Base-by-base conservation (phyloP, 2,888 invertebrate species). In the Lochmaea crataegi region DNA sequence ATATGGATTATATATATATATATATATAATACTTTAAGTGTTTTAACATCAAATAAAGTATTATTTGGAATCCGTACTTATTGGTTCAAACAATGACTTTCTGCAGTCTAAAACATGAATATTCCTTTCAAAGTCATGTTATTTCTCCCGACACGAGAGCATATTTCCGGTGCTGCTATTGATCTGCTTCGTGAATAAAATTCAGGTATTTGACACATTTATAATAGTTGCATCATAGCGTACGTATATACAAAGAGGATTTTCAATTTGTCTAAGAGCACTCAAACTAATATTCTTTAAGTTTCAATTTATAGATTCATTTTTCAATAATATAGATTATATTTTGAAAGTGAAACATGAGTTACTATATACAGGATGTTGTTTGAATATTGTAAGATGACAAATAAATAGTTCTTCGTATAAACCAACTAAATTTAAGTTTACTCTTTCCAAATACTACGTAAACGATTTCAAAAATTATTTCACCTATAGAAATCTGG, bases 241-340 rank as follows among this genome's bases (percentile, higher is more conserved):
- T 51, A 51, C 14, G 16, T n/a, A 51, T 7, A 51, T 7, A 51
- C 51, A 51, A 7, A 51, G n/a, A 51, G n/a, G 7, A n/a, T 51
- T 51, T 51, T n/a, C 51, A 51, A 51, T 51, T 51, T 51, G 51
- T 51, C 51, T 16, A 51, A 51, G 2, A n/a, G 51, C n/a, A 51
- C 51, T 51, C 51, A n/a, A 51, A 51, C 48, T 51, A 51, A 51
- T 51, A 14, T 16, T 51, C 7, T 51, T 51, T 16, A 1, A 45
- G 45, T 45, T 45, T 45, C 45, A 45, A 2, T 41, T 41, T 41
- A 41, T 41, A 41, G 41, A 41, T 41, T 41, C 41, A 10, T 1
- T 45, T 12, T 45, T 14, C 45, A 45, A 11, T 14, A 45, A 45
- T 51, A 16, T n/a, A 3, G 16, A 51, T 16, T 51, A 1, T 51